Evolutionary conservation across 2,113 vertebrate species (phyloP), one percentile per base, ranked within the genome.

Genomic region (Vulpes lagopus): DNA sequence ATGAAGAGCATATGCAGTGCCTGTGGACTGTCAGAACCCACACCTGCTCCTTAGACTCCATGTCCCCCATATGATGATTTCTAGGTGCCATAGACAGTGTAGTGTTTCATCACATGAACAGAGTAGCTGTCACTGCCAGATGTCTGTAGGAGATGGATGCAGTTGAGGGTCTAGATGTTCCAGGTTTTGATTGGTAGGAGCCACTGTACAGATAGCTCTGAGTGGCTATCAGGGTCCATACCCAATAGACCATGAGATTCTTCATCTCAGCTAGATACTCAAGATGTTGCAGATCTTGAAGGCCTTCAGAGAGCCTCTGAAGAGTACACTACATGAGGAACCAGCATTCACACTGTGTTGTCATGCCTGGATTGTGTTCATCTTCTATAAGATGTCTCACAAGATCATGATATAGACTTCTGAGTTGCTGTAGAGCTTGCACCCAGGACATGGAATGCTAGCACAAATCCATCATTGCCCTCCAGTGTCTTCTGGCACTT

Each of bases 11-110:
- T 99, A 99, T 35, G 99, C 99, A 0, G 99, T 99, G 7, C 99
- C 99, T 99, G 0, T 99, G 99, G 32, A 99, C 99, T 0, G 99
- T 99, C 80, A 99, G 98, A 0, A 99, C 99, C 93, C 99, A 98
- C 62, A 99, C 99, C 96, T 99, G 99, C 97, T 99, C 99, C 98
- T 99, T 99, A 0, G 99, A 99, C 98, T 99, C 99, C 0, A 99
- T 99, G n/a, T 99, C 99, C 99, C 99, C 99, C n/a, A 99, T 99
- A 0, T 99, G 99, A 99, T 99, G 98, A 99, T 99, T 99, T 99
- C 0, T 99, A 99, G 93, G 99, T 99, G 97, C 99, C 99, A 0
- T 99, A 99, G 89, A 99, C 99, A 1, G 99, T 99, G 98, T 99
- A 99, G 98, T 99, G 99, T 98, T 99, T 99, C 93, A 99, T 99